Conservation (phyloP, 1,140 invertebrate species). For the Augochlora pura region DNA sequence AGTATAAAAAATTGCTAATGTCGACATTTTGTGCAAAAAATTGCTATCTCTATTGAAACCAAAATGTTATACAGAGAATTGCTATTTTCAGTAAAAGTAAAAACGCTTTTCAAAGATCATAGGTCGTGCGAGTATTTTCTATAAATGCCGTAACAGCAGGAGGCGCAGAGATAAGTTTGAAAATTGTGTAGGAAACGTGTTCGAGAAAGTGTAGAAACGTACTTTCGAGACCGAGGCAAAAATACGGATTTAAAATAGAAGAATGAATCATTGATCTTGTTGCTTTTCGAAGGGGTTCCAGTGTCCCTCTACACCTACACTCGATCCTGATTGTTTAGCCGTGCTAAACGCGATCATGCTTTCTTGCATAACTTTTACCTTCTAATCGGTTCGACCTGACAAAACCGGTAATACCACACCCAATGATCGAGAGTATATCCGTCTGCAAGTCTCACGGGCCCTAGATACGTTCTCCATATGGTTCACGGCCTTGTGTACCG, state of each 20-base stretch:
- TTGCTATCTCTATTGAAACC: too few species aligned
- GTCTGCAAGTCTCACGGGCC: slow-evolving; percentile 13
- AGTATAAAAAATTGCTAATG: too few species aligned
- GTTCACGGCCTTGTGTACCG: slow-evolving; percentile 53
- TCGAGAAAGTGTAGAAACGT: too few species aligned
- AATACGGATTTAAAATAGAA: not conserved
- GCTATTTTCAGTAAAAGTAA: too few species aligned
- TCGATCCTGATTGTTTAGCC: slow-evolving; percentile 32
- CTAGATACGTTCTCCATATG: slow-evolving; percentile 29
- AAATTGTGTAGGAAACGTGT: too few species aligned
- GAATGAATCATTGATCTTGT: slow-evolving; percentile 34
- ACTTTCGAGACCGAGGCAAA: not conserved
- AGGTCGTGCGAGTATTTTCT: too few species aligned
- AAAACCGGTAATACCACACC: slow-evolving; percentile 72
- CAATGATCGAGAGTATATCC: slow-evolving; percentile 50
- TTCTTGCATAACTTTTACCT: slow-evolving; percentile 63
- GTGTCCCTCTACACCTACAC: slow-evolving; percentile 39
- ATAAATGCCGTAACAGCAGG: too few species aligned
- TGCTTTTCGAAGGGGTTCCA: not conserved
- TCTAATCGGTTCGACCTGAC: slow-evolving; percentile 64
- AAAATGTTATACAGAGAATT: too few species aligned
- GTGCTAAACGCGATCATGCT: slow-evolving; percentile 52
- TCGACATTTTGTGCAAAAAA: too few species aligned
- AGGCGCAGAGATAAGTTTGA: too few species aligned
- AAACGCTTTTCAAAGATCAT: too few species aligned